Evolutionary conservation across 2,888 invertebrate species (phyloP).

Genomic region (Noctua janthina): DNA sequence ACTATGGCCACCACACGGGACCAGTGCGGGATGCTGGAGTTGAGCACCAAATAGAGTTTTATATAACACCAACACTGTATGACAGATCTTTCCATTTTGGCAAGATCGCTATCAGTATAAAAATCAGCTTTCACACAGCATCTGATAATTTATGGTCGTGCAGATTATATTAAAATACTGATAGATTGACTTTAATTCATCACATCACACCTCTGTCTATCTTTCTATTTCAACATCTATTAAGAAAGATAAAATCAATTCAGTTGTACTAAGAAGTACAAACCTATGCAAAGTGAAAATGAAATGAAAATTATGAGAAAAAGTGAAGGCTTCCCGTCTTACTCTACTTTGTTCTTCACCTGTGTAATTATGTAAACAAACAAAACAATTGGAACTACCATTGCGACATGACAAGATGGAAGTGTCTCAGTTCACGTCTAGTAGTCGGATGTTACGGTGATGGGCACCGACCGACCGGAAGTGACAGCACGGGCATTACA

Average conservation of each 20-base stretch:
- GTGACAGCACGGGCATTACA: conserved; percentile 67
- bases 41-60: not conserved
- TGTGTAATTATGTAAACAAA: conserved; percentile 52
- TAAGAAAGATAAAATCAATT: not conserved
- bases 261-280: not conserved
- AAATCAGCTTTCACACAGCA: conserved; percentile 38
- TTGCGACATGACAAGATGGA: conserved; percentile 46
- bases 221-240: conserved; percentile 5
- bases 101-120: not conserved
- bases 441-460: conserved; percentile 59
- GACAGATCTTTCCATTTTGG: not conserved
- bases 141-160: conserved; percentile 12
- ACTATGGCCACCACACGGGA: not conserved
- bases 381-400: conserved; percentile 55
- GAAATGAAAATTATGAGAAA: conserved; percentile 19
- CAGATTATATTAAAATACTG: conserved; percentile 21
- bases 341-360: conserved; percentile 18
- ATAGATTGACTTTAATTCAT: conserved; percentile 13
- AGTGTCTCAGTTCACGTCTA: conserved; percentile 55
- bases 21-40: not conserved
- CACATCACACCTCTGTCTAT: conserved; percentile 2
- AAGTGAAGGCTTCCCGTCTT: conserved; percentile 18
- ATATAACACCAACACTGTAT: not conserved
- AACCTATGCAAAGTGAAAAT: not conserved
- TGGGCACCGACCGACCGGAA: conserved; percentile 75